Base-by-base conservation (phyloP, 2,113 vertebrate genomes). In the Emydura subglobosa region DNA sequence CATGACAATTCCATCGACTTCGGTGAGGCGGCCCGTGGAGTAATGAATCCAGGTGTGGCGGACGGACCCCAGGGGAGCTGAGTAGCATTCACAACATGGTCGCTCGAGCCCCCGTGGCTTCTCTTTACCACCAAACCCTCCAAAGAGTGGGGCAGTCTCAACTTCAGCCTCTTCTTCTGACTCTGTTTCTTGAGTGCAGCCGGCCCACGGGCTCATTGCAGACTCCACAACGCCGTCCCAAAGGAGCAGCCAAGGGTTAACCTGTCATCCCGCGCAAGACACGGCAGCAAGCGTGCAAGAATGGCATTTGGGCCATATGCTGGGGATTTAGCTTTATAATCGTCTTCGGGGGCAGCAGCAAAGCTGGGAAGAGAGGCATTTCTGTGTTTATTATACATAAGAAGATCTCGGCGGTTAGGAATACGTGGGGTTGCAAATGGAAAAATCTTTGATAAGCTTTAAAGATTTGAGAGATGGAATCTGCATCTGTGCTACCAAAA, bases 361-460 rank as follows among this genome's bases (percentile, higher is more conserved):
- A 97, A 97, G 92, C 97, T 97, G 91, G 85, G 39, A 95, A 95
- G 90, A 93, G 94, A 96, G 90, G 87, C 82, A 91, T 96, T 97
- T 97, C 90, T 97, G 86, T 95, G 87, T 97, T 97, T 96, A 93
- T 97, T 93, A 57, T 92, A 85, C 90, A 92, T 97, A 97, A 98
- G 97, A 96, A 92, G 97, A 96, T 97, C 93, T 96, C 0, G 0
- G 81, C 55, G 87, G 94, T 95, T 97, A 94, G 96, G 96, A 96
- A 95, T 57, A 79, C 39, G 49, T 47, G 1, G 34, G 84, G 55
- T 44, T 96, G 95, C 90, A 96, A 96, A 96, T 39, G 57, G 85
- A n/a, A 59, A 59, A 54, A 44, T 27, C 86, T 95, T 92, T 97
- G 94, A 97, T 97, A 96, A 97, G 95, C 95, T 93, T 95, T 92